Evolutionary conservation across 2,113 vertebrate genomes (phyloP).

Genomic region (Bubo scandiacus): DNA sequence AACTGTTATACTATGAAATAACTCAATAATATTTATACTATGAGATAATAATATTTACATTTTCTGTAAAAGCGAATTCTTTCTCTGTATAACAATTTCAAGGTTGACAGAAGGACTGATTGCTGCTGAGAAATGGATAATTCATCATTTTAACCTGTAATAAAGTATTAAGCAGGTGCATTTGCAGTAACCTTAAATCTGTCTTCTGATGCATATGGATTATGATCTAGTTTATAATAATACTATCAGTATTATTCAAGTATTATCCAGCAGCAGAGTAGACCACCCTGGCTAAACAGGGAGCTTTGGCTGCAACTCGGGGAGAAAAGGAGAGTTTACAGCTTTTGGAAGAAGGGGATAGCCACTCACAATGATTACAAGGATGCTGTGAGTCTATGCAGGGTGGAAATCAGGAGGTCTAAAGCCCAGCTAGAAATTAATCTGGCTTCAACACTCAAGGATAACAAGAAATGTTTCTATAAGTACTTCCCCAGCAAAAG

Average conservation of each 20-base stretch:
- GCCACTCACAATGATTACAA: too few species aligned
- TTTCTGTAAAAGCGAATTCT: neutral
- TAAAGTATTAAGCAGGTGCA: constrained; percentile 42
- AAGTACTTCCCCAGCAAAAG: too few species aligned
- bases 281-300: too few species aligned
- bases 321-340: too few species aligned
- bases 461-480: too few species aligned
- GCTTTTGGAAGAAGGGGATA: too few species aligned
- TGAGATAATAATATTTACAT: constrained; percentile 2
- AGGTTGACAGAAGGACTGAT: constrained; percentile 23
- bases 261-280: neutral
- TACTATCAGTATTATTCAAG: neutral
- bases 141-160: constrained; percentile 28
- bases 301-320: too few species aligned
- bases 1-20: neutral
- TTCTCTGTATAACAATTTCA: constrained; percentile 27
- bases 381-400: too few species aligned
- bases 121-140: constrained; percentile 18
- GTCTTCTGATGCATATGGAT: neutral
- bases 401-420: too few species aligned
- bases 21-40: neutral
- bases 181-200: neutral
- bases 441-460: too few species aligned
- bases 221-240: constrained; percentile 6
- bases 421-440: too few species aligned